Percentiles rank a stretch among this genome's conserved stretches.
Conservation (phyloP, 2,113 vertebrate genomes). For the Connochaetes taurinus region DNA sequence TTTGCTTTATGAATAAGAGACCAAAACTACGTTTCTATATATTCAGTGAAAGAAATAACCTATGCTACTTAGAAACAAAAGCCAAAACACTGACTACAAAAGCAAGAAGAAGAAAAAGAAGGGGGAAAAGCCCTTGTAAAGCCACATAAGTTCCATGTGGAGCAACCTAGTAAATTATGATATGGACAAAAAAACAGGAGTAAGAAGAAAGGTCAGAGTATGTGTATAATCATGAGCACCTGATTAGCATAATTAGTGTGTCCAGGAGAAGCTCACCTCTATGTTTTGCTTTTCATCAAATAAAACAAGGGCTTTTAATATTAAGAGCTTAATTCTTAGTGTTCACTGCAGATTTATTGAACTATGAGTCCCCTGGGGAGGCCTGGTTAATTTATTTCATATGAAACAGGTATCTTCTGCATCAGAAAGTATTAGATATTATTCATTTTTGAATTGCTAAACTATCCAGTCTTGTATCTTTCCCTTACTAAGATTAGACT, state of each 20-base stretch:
- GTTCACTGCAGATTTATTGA: conserved; percentile 51
- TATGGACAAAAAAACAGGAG: not conserved
- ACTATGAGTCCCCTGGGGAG: conserved; percentile 39
- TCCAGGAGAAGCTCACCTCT: conserved; percentile 45
- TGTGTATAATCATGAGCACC: not conserved
- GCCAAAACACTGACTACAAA: not conserved
- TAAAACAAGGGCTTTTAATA: conserved; percentile 51
- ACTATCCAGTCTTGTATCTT: not conserved
- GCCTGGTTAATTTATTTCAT: conserved; percentile 55
- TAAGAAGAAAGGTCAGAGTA: not conserved
- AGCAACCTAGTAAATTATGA: not conserved
- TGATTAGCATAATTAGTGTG: conserved; percentile 6
- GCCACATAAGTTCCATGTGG: conserved; percentile 10
- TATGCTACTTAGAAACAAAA: not conserved
- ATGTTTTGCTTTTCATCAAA: conserved; percentile 61
- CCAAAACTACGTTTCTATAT: not conserved
- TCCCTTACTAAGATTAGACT: not conserved
- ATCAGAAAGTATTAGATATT: conserved; percentile 32
- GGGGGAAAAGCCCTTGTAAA: not conserved
- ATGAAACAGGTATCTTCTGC: conserved; percentile 44
- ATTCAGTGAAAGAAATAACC: conserved; percentile 15
- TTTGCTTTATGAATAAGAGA: not conserved
- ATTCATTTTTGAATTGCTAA: conserved; percentile 26
- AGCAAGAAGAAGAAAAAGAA: not conserved
- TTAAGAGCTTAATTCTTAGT: conserved; percentile 58